Percentiles rank a stretch among this genome's conserved stretches.
Conservation (phyloP, 2,888 invertebrate species). For the Alloplasta piceator region DNA sequence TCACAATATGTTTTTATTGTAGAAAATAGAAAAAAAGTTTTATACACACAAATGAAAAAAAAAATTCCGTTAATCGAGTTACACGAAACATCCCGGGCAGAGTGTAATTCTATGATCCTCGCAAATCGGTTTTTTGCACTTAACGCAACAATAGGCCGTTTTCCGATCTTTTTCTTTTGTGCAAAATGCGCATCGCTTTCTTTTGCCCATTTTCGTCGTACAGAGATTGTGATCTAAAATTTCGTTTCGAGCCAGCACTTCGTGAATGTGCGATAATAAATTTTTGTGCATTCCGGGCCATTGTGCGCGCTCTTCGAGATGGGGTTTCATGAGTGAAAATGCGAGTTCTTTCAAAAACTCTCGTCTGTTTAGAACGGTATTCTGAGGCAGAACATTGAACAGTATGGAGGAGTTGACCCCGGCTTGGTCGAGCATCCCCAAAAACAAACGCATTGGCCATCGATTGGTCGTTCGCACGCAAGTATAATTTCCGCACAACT, state of each 20-base stretch:
- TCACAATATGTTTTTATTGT: neutral
- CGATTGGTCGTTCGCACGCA: slow-evolving; percentile 19
- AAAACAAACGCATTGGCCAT: too few relatives aligned
- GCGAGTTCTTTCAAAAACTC: slow-evolving; percentile 26
- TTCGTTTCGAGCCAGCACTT: neutral
- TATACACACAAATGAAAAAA: neutral
- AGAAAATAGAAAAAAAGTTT: too few relatives aligned
- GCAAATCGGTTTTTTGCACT: slow-evolving; percentile 15
- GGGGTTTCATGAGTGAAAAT: slow-evolving; percentile 32
- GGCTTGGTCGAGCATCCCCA: slow-evolving; percentile 46
- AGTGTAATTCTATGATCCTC: slow-evolving; percentile 14
- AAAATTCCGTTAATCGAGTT: neutral
- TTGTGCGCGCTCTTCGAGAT: slow-evolving; percentile 20
- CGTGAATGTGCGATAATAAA: slow-evolving; percentile 30
- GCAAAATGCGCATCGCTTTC: slow-evolving; percentile 37
- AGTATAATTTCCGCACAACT: slow-evolving; percentile 30
- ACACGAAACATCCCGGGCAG: slow-evolving; percentile 5
- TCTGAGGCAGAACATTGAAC: slow-evolving; percentile 27
- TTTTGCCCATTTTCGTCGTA: slow-evolving; percentile 34
- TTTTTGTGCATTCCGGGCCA: slow-evolving; percentile 9
- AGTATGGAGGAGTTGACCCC: slow-evolving; percentile 39
- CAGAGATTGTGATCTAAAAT: neutral
- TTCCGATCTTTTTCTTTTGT: slow-evolving; percentile 17
- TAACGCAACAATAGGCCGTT: slow-evolving; percentile 18
- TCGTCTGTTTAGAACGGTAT: neutral